Evolutionary conservation across 2,113 vertebrate species (phyloP), one percentile per base, ranked within the genome.

Genomic region (Notarius quadriscutis): DNA sequence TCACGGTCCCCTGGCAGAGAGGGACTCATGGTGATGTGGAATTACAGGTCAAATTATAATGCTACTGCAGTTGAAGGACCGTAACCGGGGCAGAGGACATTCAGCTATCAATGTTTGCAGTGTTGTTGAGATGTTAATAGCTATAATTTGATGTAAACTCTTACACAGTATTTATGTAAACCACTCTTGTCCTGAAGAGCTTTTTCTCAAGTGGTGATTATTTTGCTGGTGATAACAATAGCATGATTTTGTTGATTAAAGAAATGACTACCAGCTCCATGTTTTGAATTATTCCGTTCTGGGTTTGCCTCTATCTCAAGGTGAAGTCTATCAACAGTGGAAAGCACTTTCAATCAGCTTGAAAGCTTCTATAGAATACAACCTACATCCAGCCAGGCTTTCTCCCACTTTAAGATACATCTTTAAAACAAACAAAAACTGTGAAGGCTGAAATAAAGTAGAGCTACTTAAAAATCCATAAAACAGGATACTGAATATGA

Each of bases 301-400:
- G n/a, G n/a, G 74, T 51, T 50, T 77, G 9, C 74, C 20, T 10
- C 41, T 30, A 5, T 41, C 12, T 50, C n/a, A 85, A 63, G 41
- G 71, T 63, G 84, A 85, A 85, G 63, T 63, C 57, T 85, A 62
- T 79, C 60, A 79, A 34, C 14, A n/a, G 62, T 55, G 63, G 18
- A 81, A 79, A 34, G 77, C 51, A 86, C 27, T 86, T 81, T 58
- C 50, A 81, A 41, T 57, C 53, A 15, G 27, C 63, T 48, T 67
- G 78, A 81, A 81, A 86, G 27, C 27, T 80, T 41, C 50, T 78
- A 62, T 7, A 65, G 74, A 79, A 79, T 60, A 27, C 27, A 78
- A 27, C 41, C 71, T 9, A 17, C 25, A 60, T 83, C 79, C 30
- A 58, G 74, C 7, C 57, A 81, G 27, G 79, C 57, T 81, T 81